Evolutionary conservation across 1,140 invertebrate genomes (phyloP).

Genomic region (Bilobella aurantiaca): DNA sequence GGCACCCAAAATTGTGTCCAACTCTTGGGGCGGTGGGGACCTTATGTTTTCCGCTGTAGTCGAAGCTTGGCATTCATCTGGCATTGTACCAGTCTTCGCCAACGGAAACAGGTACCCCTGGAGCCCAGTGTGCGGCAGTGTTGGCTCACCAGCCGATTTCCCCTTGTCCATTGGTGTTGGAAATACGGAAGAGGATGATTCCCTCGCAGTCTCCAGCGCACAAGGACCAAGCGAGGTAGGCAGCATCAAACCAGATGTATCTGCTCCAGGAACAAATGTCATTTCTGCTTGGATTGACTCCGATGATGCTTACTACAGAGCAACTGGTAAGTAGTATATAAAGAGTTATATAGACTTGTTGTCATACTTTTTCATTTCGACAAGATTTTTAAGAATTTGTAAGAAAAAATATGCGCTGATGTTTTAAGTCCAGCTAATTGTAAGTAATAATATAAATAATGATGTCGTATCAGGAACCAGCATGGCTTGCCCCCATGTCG

Average conservation of each 20-base stretch:
- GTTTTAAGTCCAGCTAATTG: no score
- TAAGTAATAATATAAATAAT: background rate
- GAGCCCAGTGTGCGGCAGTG: background rate
- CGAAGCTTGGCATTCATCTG: background rate
- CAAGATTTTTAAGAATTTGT: no score
- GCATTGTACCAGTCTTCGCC: conserved; percentile 19
- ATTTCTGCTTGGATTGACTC: conserved; percentile 3
- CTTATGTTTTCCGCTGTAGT: conserved; percentile 1
- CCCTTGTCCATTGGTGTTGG: background rate
- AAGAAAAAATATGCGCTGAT: no score
- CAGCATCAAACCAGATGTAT: conserved; percentile 3
- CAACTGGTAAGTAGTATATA: no score
- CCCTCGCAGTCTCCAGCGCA: background rate
- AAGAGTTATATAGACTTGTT: no score
- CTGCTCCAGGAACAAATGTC: conserved; percentile 13
- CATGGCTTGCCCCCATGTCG: conserved; percentile 12
- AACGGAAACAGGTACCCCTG: conserved; percentile 12
- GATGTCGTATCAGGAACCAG: background rate
- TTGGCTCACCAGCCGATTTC: background rate
- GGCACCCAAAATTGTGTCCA: conserved; percentile 9
- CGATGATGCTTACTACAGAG: no score
- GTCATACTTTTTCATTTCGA: no score
- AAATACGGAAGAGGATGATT: background rate
- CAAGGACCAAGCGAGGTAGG: background rate
- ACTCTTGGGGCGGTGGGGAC: conserved; percentile 6